A percentile compares a stretch with the other conserved stretches of the same genome.
Conservation (phyloP, 2,113 vertebrate genomes). For the Suricata suricatta region DNA sequence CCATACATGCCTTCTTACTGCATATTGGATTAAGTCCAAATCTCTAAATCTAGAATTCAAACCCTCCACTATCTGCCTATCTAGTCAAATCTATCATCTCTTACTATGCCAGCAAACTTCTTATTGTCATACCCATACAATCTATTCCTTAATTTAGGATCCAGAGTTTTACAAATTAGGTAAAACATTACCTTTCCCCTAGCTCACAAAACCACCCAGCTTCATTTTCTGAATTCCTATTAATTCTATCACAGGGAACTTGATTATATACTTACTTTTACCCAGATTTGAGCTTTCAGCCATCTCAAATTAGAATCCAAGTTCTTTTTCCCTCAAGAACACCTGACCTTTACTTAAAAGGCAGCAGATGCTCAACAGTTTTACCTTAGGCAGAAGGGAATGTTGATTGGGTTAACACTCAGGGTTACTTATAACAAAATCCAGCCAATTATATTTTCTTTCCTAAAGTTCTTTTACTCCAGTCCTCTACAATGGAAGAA, state of each 20-base stretch:
- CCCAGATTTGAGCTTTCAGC: neutral
- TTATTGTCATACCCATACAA: neutral
- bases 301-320: constrained; percentile 10
- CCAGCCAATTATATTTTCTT: neutral
- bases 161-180: neutral
- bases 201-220: neutral
- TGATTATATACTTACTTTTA: constrained; percentile 50
- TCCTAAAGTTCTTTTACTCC: constrained; percentile 22
- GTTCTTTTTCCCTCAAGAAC: neutral
- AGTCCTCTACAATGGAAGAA: neutral
- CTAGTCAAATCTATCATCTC: neutral
- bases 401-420: neutral
- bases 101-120: neutral
- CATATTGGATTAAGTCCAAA: neutral
- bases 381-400: neutral
- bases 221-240: constrained; percentile 23
- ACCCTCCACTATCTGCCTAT: neutral
- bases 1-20: neutral
- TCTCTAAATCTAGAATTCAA: constrained; percentile 1
- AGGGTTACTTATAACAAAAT: constrained; percentile 7
- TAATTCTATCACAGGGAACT: neutral
- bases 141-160: neutral
- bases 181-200: neutral
- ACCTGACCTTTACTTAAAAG: constrained; percentile 7
- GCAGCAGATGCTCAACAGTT: neutral